phyloP scores from a whole-genome alignment of 2,797 vertebrate species.

The Mastacembelus armatus region DNA sequence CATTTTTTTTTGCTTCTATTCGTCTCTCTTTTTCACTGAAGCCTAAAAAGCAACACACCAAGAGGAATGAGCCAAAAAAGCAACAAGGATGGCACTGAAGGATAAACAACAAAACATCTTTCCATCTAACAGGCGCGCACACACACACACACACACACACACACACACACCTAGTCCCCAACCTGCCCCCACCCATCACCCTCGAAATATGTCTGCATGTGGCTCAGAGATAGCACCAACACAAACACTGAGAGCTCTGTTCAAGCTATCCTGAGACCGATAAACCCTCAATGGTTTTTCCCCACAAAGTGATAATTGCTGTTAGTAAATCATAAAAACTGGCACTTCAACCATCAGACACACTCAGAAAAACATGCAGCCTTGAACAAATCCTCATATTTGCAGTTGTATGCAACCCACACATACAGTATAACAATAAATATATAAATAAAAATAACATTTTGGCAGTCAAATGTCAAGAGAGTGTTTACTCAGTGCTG shows the following conservation, averaged over 20 bases:
- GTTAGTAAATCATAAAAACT: slow-evolving; percentile 59
- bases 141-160: neutral
- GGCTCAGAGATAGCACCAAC: slow-evolving; percentile 41
- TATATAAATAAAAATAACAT: neutral
- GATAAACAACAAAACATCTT: slow-evolving; percentile 38
- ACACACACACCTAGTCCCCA: neutral
- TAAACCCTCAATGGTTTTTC: slow-evolving; percentile 38
- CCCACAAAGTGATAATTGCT: slow-evolving; percentile 44
- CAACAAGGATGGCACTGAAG: slow-evolving; percentile 12
- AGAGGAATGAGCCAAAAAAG: slow-evolving; percentile 39
- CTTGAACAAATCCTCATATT: slow-evolving; percentile 5
- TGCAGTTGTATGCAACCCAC: neutral
- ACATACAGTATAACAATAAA: neutral
- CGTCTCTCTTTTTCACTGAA: slow-evolving; percentile 11
- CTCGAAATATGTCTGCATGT: slow-evolving; percentile 32
- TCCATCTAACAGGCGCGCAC: slow-evolving; percentile 3
- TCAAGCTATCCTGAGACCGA: slow-evolving; percentile 39
- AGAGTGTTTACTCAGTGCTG: slow-evolving; percentile 27
- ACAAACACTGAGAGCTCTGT: slow-evolving; percentile 50
- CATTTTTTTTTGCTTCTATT: neutral
- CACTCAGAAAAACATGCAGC: slow-evolving; percentile 39
- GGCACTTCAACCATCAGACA: slow-evolving; percentile 41
- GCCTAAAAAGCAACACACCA: slow-evolving; percentile 31
- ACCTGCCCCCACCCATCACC: neutral
- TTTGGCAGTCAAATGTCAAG: slow-evolving; percentile 30